Conservation (phyloP, 2,888 invertebrate genomes). For the Eupithecia dodoneata region DNA sequence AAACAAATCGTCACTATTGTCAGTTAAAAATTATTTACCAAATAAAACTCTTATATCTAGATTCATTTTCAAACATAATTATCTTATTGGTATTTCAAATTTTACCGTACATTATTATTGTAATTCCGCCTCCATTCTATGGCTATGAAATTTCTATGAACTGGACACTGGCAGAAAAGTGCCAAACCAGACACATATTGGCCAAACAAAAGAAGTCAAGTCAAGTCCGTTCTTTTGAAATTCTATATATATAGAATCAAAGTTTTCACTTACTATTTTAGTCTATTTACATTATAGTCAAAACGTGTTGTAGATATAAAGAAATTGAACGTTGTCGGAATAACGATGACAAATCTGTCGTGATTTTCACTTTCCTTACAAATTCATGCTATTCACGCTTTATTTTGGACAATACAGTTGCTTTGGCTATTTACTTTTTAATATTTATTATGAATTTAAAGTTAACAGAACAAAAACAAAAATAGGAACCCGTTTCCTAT, state of each 20-base stretch:
- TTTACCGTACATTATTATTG: no score
- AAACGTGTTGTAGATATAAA: slow-evolving; percentile 45
- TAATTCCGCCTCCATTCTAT: no score
- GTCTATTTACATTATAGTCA: slow-evolving; percentile 31
- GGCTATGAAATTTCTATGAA: no score
- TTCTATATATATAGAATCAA: background rate
- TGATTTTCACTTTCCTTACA: slow-evolving; percentile 53
- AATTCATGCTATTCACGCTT: background rate
- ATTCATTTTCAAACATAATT: background rate
- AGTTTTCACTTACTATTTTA: background rate
- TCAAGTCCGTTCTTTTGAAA: background rate
- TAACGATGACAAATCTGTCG: slow-evolving; percentile 55
- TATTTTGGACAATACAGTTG: background rate
- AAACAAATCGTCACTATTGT: no score
- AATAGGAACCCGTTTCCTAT: no score
- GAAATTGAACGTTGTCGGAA: slow-evolving; percentile 49
- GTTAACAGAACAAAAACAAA: background rate
- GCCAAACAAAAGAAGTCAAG: no score
- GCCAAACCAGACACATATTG: no score
- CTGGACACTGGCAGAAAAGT: no score
- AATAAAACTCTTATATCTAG: background rate
- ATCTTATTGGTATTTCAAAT: no score
- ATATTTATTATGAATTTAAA: background rate
- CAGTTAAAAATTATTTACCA: no score
- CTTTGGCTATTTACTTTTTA: background rate